A percentile compares a stretch with the other conserved stretches of the same genome.
Conservation (phyloP, 2,797 vertebrate species). For the Nyctibius grandis region DNA sequence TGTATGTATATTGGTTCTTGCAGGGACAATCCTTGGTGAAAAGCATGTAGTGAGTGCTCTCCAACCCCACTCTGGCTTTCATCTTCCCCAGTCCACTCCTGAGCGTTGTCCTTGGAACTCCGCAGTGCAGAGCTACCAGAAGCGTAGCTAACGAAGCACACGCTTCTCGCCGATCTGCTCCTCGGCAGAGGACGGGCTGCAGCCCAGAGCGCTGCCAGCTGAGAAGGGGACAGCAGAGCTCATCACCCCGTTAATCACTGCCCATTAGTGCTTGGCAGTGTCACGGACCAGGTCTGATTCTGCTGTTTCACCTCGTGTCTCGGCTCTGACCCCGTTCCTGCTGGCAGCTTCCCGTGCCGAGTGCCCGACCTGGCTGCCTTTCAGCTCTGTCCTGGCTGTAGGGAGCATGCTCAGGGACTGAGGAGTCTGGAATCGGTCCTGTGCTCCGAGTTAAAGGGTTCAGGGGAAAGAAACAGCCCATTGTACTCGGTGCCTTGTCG, state of each 20-base stretch:
- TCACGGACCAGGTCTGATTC: fast-evolving
- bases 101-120: fast-evolving
- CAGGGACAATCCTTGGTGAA: neutral
- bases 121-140: fast-evolving
- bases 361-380: constrained; percentile 29
- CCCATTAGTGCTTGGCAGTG: neutral
- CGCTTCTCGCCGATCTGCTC: neutral
- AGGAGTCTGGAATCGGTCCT: constrained; percentile 12
- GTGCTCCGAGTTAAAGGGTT: neutral
- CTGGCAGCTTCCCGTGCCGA: neutral
- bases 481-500: neutral
- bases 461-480: neutral
- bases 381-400: neutral
- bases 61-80: neutral
- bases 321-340: neutral
- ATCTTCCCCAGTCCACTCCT: fast-evolving
- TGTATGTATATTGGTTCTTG: neutral
- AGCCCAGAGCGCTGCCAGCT: neutral
- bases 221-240: neutral
- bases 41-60: neutral
- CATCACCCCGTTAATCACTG: neutral
- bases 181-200: neutral
- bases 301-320: neutral
- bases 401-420: neutral
- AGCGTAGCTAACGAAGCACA: fast-evolving